Evolutionary conservation across 2,113 vertebrate species (phyloP), one percentile per base, ranked within the genome.

Genomic region (Perca fluviatilis): DNA sequence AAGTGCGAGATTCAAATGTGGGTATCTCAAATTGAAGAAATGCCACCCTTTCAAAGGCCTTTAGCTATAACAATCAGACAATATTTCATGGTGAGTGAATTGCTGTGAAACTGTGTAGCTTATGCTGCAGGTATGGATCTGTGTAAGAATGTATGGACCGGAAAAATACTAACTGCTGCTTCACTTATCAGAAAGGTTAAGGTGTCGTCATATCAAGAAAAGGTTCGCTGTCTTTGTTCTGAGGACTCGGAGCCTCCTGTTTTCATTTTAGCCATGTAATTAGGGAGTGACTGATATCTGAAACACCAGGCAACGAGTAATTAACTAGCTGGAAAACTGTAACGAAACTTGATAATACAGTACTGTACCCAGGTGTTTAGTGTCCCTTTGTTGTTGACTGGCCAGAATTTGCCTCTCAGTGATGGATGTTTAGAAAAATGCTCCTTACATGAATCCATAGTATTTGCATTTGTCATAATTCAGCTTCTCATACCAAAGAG

Each of bases 1-100:
- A 2, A 21, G 15, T 53, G 15, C 25, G 13, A 0, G 23, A 80
- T 25, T 74, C 0, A 75, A 51, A 50, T 43, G 36, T 43, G 33
- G 33, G 33, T 33, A 33, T 19, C 4, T 69, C 18, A 74, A 61
- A 68, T n/a, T 30, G 6, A 78, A 46, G 27, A 14, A 58, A 66
- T 43, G 21, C 40, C 56, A 25, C 69, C 15, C 30, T 54, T 62
- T 58, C 3, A 23, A 46, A 79, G 18, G 10, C 40, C 60, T 61
- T 64, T 12, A 69, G 15, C 9, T 16, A 15, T 23, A 75, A 51
- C 40, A 75, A 43, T 50, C 54, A 68, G 19, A 78, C 16, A 15
- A 36, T 57, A 30, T 73, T 70, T 74, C n/a, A 46, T 21, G 18
- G 49, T 47, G 15, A 33, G 66, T 76, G 53, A 80, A 61, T 50